These are phyloP conservation scores for Strix occidentalis DNA, from an alignment of 2,797 vertebrate species.

Conservation along the genomic window DNA sequence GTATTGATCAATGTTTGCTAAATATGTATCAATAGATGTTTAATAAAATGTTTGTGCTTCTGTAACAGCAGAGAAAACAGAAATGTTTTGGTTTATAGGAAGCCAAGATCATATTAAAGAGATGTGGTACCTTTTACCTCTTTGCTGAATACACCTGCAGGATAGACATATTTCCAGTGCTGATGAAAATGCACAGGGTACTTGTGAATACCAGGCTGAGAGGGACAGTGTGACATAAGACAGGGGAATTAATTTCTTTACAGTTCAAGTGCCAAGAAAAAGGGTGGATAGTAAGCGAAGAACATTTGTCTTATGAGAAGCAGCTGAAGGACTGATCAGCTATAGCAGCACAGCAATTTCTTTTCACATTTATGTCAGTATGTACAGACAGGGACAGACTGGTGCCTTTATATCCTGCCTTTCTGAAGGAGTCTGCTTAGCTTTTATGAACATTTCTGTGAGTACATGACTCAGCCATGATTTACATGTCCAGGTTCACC, in stretches of 20 bases:
- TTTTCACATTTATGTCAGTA: background rate
- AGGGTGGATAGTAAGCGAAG: background rate
- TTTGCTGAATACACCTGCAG: background rate
- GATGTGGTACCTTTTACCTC: background rate
- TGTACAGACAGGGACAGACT: background rate
- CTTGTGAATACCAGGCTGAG: background rate
- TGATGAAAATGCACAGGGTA: background rate
- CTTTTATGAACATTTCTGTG: background rate
- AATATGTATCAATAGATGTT: background rate
- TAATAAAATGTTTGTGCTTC: background rate
- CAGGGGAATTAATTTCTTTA: background rate
- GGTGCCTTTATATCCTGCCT: background rate
- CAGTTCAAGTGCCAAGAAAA: background rate
- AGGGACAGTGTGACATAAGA: background rate
- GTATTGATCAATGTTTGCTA: background rate
- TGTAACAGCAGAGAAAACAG: background rate
- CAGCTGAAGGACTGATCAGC: background rate
- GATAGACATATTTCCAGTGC: background rate
- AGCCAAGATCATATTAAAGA: background rate
- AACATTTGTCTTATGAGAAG: background rate
- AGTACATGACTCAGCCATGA: background rate
- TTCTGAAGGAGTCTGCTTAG: background rate
- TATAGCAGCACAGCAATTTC: background rate
- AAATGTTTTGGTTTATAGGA: background rate
- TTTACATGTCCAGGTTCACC: background rate